A percentile compares a stretch with the other conserved stretches of the same genome.
Evolutionary conservation across 2,888 invertebrate genomes (phyloP).

Genomic region (Drosophila birchii): DNA sequence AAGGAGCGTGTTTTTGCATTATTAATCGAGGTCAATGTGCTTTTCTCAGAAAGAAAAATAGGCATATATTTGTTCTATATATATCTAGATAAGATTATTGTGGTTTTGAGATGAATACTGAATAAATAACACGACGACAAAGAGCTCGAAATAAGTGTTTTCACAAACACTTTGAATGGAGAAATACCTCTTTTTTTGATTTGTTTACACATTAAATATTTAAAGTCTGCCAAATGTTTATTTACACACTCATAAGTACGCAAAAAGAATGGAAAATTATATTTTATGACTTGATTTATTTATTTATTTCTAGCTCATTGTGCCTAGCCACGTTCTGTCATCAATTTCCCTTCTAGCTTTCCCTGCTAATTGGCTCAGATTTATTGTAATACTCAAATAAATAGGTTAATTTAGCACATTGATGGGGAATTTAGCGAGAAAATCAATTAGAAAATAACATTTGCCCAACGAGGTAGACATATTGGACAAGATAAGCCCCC

Average conservation of each 20-base stretch:
- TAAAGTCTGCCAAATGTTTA: not conserved
- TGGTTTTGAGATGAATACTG: not conserved
- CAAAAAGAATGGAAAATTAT: not conserved
- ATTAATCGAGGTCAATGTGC: slow-evolving; percentile 12
- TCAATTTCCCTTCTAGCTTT: slow-evolving; percentile 1
- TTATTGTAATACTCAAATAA: slow-evolving; percentile 40
- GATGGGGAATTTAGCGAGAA: slow-evolving; percentile 16
- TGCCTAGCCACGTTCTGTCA: slow-evolving; percentile 25
- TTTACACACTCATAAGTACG: not conserved
- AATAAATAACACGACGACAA: slow-evolving; percentile 8
- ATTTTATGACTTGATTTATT: not conserved
- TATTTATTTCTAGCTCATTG: slow-evolving; percentile 10
- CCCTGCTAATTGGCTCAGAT: slow-evolving; percentile 17
- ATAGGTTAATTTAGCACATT: slow-evolving; percentile 24
- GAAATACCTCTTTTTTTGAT: not conserved
- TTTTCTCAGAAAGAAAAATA: not conserved
- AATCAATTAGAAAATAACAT: slow-evolving; percentile 18
- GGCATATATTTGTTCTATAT: not conserved
- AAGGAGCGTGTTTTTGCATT: slow-evolving; percentile 5
- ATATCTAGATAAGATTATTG: slow-evolving; percentile 15
- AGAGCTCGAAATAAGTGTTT: slow-evolving; percentile 1
- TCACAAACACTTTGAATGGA: not conserved
- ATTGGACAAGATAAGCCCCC: slow-evolving; percentile 28
- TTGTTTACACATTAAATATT: slow-evolving; percentile 11
- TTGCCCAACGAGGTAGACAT: slow-evolving; percentile 9